Conservation (phyloP, 2,113 vertebrate species). For the Platanista minor region DNA sequence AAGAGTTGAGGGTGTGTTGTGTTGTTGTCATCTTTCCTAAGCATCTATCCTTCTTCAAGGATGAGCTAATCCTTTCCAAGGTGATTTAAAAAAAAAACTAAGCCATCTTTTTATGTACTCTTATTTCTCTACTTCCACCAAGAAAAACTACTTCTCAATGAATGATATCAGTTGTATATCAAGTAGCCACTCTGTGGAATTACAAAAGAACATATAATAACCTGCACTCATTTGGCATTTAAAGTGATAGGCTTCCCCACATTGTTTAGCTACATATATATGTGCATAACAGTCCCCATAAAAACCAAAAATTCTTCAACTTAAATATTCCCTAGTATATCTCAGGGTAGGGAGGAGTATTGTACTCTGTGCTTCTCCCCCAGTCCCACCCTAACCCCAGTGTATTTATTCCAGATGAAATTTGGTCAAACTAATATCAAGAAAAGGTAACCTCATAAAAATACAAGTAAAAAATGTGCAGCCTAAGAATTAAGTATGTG, state of each 20-base stretch:
- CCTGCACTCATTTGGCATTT: background rate
- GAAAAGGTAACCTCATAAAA: background rate
- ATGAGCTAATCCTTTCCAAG: background rate
- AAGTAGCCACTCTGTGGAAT: background rate
- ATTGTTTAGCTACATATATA: background rate
- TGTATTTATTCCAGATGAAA: background rate
- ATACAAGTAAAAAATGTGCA: background rate
- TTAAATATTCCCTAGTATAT: background rate
- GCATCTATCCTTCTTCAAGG: background rate
- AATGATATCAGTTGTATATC: background rate
- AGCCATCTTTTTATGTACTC: background rate
- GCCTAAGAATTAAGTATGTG: background rate
- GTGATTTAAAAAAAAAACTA: background rate
- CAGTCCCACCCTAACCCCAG: no score
- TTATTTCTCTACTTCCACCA: background rate
- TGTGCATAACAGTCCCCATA: background rate
- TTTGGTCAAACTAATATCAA: background rate
- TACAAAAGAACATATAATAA: background rate
- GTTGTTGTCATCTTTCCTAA: background rate
- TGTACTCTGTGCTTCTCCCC: background rate
- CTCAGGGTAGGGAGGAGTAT: background rate
- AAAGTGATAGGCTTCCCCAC: background rate
- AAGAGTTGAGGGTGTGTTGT: background rate
- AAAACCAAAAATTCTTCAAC: background rate
- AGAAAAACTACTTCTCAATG: background rate